These are phyloP conservation scores for Lasioglossum pauxillum DNA, from an alignment of 2,888 invertebrate species.

Conservation along the genomic window DNA sequence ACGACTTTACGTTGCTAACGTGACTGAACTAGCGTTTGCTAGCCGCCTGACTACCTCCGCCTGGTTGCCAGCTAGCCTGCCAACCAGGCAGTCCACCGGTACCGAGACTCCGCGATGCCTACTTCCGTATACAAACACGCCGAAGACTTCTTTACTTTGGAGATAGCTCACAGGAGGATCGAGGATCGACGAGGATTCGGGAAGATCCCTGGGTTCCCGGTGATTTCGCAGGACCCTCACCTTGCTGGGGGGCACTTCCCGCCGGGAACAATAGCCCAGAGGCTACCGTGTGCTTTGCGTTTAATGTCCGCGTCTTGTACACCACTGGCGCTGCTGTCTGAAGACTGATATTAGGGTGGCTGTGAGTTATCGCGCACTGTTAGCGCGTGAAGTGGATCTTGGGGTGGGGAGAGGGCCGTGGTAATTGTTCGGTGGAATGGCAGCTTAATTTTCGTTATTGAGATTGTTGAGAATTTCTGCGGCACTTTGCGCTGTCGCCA, in stretches of 20 bases:
- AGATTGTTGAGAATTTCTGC: neutral
- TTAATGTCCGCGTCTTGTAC: neutral
- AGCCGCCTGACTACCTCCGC: neutral
- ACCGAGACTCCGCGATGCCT: neutral
- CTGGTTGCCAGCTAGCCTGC: neutral
- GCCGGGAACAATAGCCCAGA: constrained; percentile 1
- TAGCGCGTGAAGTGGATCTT: neutral
- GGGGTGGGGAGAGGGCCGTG: neutral
- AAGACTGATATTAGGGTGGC: constrained; percentile 3
- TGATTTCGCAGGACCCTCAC: neutral
- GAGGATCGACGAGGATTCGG: neutral
- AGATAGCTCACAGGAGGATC: constrained; percentile 40
- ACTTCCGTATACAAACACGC: constrained; percentile 64
- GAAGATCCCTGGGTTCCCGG: neutral
- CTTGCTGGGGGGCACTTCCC: neutral
- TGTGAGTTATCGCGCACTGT: neutral
- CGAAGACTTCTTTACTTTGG: constrained; percentile 49
- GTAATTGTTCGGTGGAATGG: neutral
- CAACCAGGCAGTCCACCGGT: neutral
- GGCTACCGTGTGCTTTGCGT: neutral
- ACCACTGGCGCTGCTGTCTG: neutral
- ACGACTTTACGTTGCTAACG: constrained; percentile 57
- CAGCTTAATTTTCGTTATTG: neutral
- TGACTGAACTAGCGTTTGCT: constrained; percentile 37
- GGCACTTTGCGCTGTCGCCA: too few species aligned